Conservation (phyloP, 2,797 vertebrate species). For the Melopsittacus undulatus region DNA sequence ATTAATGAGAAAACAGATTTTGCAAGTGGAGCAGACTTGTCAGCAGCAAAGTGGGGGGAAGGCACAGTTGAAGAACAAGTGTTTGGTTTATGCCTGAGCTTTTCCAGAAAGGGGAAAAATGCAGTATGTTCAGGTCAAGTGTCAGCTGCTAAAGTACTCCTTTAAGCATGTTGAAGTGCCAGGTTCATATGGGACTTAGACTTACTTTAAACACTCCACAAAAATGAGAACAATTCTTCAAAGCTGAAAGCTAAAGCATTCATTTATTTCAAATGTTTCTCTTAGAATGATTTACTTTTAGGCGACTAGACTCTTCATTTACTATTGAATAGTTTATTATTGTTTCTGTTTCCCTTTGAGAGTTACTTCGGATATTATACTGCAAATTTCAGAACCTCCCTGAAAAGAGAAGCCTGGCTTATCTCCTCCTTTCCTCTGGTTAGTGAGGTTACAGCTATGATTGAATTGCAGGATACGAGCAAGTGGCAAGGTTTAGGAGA, state of each 20-base stretch:
- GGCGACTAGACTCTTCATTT: not conserved
- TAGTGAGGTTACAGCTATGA: not conserved
- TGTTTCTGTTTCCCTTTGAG: slow-evolving; percentile 4
- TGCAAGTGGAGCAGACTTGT: not conserved
- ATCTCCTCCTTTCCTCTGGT: not conserved
- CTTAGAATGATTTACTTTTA: slow-evolving; percentile 11
- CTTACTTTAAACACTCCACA: slow-evolving; percentile 2
- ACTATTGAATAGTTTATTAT: slow-evolving; percentile 17
- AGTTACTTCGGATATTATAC: not conserved
- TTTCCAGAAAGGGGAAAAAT: not conserved
- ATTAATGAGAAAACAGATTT: not conserved
- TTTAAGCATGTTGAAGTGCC: not conserved
- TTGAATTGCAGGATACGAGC: not conserved
- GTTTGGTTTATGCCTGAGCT: not conserved
- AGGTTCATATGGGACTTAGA: not conserved
- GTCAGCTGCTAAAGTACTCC: not conserved
- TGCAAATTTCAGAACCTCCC: not conserved
- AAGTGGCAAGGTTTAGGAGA: not conserved
- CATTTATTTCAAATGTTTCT: slow-evolving; percentile 38
- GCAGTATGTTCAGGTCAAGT: slow-evolving; percentile 6
- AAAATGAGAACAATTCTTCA: slow-evolving; percentile 34
- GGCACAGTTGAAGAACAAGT: not conserved
- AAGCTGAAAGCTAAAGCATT: slow-evolving; percentile 20
- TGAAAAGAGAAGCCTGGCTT: not conserved
- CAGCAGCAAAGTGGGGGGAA: not conserved